Conservation (phyloP, 2,888 invertebrate species). For the Metalampra italica region DNA sequence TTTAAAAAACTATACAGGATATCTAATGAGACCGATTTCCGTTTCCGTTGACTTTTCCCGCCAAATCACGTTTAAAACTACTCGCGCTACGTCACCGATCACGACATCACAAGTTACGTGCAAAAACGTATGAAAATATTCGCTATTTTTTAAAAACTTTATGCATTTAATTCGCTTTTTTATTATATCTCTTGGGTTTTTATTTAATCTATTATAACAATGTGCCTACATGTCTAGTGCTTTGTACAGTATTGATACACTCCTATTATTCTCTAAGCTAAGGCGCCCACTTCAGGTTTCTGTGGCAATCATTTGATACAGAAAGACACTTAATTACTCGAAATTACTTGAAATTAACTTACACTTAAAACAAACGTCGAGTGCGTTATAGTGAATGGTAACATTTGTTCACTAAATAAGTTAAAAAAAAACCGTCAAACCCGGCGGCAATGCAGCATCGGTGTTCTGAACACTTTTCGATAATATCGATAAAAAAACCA, state of each 20-base stretch:
- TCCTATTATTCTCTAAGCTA: slow-evolving; percentile 58
- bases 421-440: slow-evolving; percentile 35
- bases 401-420: slow-evolving; percentile 70
- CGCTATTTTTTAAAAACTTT: slow-evolving; percentile 57
- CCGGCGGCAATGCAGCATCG: slow-evolving; percentile 12
- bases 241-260: slow-evolving; percentile 72
- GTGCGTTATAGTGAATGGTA: slow-evolving; percentile 73
- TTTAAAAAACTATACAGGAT: neutral
- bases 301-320: slow-evolving; percentile 15
- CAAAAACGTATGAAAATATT: slow-evolving; percentile 78
- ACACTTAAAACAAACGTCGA: slow-evolving; percentile 57
- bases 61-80: slow-evolving; percentile 45
- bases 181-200: slow-evolving; percentile 68
- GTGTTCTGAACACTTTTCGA: slow-evolving; percentile 15
- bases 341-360: slow-evolving; percentile 59
- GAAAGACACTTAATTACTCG: slow-evolving; percentile 36
- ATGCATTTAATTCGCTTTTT: slow-evolving; percentile 62
- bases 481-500: neutral
- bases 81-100: slow-evolving; percentile 42
- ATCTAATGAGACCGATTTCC: neutral
- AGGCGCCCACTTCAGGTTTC: slow-evolving; percentile 31
- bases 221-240: slow-evolving; percentile 70
- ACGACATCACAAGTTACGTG: slow-evolving; percentile 59
- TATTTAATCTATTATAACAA: slow-evolving; percentile 70
- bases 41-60: slow-evolving; percentile 27